Evolutionary conservation across 1,140 invertebrate species (phyloP).

Genomic region (Euwallacea similis): DNA sequence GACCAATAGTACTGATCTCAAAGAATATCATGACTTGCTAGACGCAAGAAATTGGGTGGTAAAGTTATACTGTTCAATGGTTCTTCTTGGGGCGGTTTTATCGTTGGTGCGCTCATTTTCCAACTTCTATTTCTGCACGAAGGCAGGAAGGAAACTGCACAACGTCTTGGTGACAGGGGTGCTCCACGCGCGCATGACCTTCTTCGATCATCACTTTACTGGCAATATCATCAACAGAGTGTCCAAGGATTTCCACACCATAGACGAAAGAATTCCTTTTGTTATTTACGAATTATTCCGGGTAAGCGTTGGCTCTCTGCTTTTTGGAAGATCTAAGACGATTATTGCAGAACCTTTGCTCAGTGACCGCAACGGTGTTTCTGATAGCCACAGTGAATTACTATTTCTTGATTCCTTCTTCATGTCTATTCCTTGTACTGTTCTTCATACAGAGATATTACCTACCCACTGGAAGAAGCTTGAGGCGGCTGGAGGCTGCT

Average conservation of each 20-base stretch:
- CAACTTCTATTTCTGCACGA: conserved; percentile 40
- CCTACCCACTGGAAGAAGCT: conserved; percentile 64
- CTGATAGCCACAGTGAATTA: conserved; percentile 37
- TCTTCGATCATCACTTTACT: conserved; percentile 46
- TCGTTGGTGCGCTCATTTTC: conserved; percentile 52
- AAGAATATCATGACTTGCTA: conserved; percentile 20
- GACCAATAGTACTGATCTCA: conserved; percentile 32
- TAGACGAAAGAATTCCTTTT: conserved; percentile 46
- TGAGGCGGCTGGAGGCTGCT: conserved; percentile 67
- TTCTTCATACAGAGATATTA: conserved; percentile 62
- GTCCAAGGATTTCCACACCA: conserved; percentile 44
- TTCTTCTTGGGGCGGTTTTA: conserved; percentile 66
- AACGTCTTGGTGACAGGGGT: conserved; percentile 40
- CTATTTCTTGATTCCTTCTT: conserved; percentile 49
- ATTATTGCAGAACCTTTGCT: conserved; percentile 20
- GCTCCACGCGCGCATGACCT: conserved; percentile 45
- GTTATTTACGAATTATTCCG: conserved; percentile 43
- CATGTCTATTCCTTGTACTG: conserved; percentile 59
- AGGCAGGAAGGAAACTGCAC: conserved; percentile 42
- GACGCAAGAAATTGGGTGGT: conserved; percentile 54
- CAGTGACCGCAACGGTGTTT: conserved; percentile 26
- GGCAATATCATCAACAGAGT: conserved; percentile 48
- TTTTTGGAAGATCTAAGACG: conserved; percentile 6
- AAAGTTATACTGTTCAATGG: conserved; percentile 65
- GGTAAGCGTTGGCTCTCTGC: conserved; percentile 35